Evolutionary conservation across 2,888 invertebrate genomes (phyloP).

Genomic region (Mellilla xanthometata): DNA sequence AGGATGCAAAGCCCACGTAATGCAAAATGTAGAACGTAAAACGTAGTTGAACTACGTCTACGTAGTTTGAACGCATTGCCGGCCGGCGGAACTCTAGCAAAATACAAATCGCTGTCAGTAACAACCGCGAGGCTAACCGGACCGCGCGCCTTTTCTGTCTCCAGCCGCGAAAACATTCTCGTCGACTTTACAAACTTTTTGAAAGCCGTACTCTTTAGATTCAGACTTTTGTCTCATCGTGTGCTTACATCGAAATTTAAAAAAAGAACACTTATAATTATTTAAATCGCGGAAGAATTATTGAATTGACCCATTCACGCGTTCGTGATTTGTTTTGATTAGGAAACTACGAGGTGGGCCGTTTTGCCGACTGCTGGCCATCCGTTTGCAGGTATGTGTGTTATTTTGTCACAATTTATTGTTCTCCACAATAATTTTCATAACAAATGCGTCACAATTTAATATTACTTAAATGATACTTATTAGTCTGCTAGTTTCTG

Average conservation of each 20-base stretch:
- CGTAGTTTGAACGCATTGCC: conserved; percentile 38
- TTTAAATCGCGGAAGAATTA: conserved; percentile 38
- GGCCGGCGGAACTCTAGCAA: conserved; percentile 47
- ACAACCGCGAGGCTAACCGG: conserved; percentile 58
- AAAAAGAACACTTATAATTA: conserved; percentile 25
- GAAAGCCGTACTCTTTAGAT: conserved; percentile 25
- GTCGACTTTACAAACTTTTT: conserved; percentile 62
- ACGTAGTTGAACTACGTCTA: conserved; percentile 27
- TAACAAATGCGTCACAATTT: not conserved
- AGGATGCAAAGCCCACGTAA: conserved; percentile 28
- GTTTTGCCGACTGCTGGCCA: conserved; percentile 54
- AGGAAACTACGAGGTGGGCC: conserved; percentile 50
- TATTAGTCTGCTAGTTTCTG: not conserved
- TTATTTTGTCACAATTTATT: conserved; percentile 28
- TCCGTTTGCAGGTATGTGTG: conserved; percentile 65
- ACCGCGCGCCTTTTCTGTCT: conserved; percentile 62
- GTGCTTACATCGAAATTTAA: conserved; percentile 40
- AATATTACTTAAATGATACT: too few relatives aligned
- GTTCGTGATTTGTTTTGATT: conserved; percentile 68
- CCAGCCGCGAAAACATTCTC: conserved; percentile 67
- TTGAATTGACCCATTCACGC: conserved; percentile 46
- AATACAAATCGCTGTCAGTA: conserved; percentile 62
- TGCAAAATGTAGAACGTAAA: conserved; percentile 19
- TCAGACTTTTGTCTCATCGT: conserved; percentile 27
- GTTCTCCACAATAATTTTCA: not conserved